phyloP scores from a whole-genome alignment of 1,140 invertebrate genomes.

The Drosophila pseudoananassae region DNA sequence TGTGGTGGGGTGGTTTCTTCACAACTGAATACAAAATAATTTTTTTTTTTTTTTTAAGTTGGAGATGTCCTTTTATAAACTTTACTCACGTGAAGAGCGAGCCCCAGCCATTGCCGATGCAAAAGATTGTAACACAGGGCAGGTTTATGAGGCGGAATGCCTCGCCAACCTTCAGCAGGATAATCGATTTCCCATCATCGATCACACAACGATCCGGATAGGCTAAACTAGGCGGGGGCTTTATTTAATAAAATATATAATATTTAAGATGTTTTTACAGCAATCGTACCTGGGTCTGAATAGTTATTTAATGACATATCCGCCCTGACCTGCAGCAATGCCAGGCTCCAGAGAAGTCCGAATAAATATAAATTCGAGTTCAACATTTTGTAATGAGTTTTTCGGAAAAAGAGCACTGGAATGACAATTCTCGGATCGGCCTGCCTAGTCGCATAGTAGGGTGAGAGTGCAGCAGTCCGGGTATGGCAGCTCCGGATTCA shows the following conservation, averaged over 20 bases:
- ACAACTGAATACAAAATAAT: slow-evolving; percentile 25
- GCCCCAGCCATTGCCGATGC: slow-evolving; percentile 52
- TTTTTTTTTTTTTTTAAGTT: no score
- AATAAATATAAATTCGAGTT: background rate
- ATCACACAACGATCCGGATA: slow-evolving; percentile 54
- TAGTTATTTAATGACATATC: slow-evolving; percentile 35
- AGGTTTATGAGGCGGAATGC: slow-evolving; percentile 14
- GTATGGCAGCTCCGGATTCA: slow-evolving; percentile 30
- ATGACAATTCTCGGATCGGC: background rate
- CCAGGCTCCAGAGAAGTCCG: slow-evolving; percentile 2
- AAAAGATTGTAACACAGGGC: slow-evolving; percentile 38
- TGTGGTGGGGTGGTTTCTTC: slow-evolving; percentile 11
- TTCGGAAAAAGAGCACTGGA: background rate
- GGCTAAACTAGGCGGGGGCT: slow-evolving; percentile 3
- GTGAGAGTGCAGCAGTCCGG: slow-evolving; percentile 45
- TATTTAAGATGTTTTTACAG: background rate
- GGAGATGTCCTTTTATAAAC: background rate
- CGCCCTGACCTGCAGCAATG: background rate
- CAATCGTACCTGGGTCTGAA: slow-evolving; percentile 23
- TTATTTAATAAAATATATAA: background rate
- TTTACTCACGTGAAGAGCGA: slow-evolving; percentile 46
- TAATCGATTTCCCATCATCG: slow-evolving; percentile 29
- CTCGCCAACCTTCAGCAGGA: slow-evolving; percentile 30
- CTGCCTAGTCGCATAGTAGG: slow-evolving; percentile 26
- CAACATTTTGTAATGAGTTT: slow-evolving; percentile 4